Evolutionary conservation across 2,797 vertebrate species (phyloP), one percentile per base, ranked within the genome.

Genomic region (Dendrocincla tyrannina): DNA sequence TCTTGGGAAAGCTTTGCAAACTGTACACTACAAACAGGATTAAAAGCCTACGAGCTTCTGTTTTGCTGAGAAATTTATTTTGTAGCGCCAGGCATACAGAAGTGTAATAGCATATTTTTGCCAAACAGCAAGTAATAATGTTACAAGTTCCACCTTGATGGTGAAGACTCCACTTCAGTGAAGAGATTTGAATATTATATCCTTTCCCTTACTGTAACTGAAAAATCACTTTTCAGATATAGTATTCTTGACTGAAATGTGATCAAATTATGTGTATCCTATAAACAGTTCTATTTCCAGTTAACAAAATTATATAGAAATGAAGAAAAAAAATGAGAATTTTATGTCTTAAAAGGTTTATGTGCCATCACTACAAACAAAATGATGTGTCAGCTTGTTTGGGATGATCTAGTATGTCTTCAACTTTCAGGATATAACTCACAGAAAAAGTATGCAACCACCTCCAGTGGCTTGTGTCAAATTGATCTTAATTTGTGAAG

Each of bases 1-100:
- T 91, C 84, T 28, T 32, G 81, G 89, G 92, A 88, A 92, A 64
- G 8, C 39, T 91, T 85, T 92, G 30, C 37, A 91, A 91, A 88
- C 20, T 53, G 35, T 74, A 53, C 0, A 2, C 55, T 76, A 69
- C 12, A 70, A 82, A 73, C 27, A 91, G 52, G 46, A 93, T 96
- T 94, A 91, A 81, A 95, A 94, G 37, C 86, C 52, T 82, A 84
- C 63, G 55, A 70, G 20, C 77, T 78, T 92, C 23, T 92, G 3
- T 70, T 77, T 39, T 82, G 19, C 10, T 67, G 58, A 81, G 27
- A 50, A 87, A 46, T 85, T 49, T 58, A 10, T 91, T 93, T 89
- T 84, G 35, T 72, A 84, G 24, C 84, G 22, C 25, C 69, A 95
- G 17, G 19, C 42, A 64, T 70, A 75, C 4, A 62, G 50, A 91